Evolutionary conservation across 1,140 invertebrate species (phyloP).

Genomic region (Drosophila rufa): DNA sequence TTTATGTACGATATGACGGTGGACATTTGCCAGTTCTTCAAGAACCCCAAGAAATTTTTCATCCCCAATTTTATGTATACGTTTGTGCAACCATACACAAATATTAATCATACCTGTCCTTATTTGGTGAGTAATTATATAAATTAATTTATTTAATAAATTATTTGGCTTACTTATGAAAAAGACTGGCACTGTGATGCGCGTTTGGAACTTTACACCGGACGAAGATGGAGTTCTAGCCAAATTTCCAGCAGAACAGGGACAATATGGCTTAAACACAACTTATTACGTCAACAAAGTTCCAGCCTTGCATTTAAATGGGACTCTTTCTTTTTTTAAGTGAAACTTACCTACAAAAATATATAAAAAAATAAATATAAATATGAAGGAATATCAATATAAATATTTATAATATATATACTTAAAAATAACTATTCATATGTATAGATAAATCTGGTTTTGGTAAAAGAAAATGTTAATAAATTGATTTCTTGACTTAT

Average conservation of each 20-base stretch:
- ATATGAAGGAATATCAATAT: background rate
- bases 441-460: too few species aligned
- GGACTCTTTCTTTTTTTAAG: constrained; percentile 13
- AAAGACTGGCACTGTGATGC: constrained; percentile 10
- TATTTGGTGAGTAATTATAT: constrained; percentile 14
- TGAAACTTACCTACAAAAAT: background rate
- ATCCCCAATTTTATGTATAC: constrained; percentile 25
- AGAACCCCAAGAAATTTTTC: constrained; percentile 7
- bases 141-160: background rate
- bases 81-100: constrained; percentile 14
- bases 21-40: constrained; percentile 39
- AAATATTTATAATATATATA: too few species aligned
- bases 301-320: constrained; percentile 6
- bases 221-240: constrained; percentile 5
- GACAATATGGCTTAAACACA: constrained; percentile 32
- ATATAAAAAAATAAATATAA: background rate
- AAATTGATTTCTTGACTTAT: too few species aligned
- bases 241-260: constrained; percentile 29
- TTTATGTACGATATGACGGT: constrained; percentile 26
- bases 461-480: too few species aligned
- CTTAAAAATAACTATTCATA: too few species aligned
- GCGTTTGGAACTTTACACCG: constrained; percentile 6
- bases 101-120: constrained; percentile 43
- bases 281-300: constrained; percentile 9
- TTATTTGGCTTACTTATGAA: too few species aligned